Evolutionary conservation across 1,140 invertebrate species (phyloP), one percentile per base, ranked within the genome.

Genomic region (Dreissena polymorpha): DNA sequence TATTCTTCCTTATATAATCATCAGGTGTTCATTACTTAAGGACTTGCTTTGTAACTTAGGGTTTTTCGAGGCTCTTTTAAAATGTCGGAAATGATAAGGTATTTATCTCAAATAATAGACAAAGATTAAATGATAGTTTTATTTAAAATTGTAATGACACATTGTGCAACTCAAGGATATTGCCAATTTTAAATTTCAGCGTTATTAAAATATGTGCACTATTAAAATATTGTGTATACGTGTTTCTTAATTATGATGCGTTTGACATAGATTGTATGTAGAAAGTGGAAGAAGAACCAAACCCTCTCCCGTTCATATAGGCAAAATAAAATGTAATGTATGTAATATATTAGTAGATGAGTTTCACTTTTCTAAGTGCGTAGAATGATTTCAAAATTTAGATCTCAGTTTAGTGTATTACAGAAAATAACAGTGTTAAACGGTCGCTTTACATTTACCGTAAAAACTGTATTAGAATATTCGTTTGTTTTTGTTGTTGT

Each of bases 61-160:
- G 10, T 67, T 77, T 68, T 51, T 50, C 25, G 63, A 77, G 75
- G 75, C 49, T 77, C 23, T 0, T 21, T 13, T 29, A 77, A 68
- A 21, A 49, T 12, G 50, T 67, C 53, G 63, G 18, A 21, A 50
- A 77, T 23, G 12, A 6, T 16, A 18, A 63, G 14, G 12, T 63
- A n/a, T 75, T 75, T 57, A 7, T 75, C 13, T 16, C 7, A 13
- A 60, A 18, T 39, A 16, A 50, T 10, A 55, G 64, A 63, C 55
- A 71, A 50, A 71, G 73, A 23, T 49, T 68, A 51, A 8, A 77
- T 49, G 10, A n/a, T n/a, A n/a, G 67, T 13, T 65, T 68, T 51
- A 18, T 77, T 10, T 60, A 77, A 51, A 65, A 21, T 63, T 76
- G 73, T 10, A 1, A 16, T 63, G 29, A 13, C 2, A 64, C 10